These are phyloP conservation scores for Nudaria mundana DNA, from an alignment of 2,888 invertebrate species.

Conservation along the genomic window DNA sequence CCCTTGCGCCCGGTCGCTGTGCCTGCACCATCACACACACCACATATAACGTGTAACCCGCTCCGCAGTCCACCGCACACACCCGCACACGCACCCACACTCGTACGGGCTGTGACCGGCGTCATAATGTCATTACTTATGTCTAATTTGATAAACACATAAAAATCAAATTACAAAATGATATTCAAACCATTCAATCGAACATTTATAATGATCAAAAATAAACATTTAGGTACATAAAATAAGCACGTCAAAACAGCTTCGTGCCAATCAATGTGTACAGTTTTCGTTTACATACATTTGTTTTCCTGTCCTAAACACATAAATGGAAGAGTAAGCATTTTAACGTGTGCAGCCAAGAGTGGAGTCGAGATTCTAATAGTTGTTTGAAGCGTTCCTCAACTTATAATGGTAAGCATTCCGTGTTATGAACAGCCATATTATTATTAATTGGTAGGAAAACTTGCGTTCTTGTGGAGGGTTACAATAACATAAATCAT, in stretches of 20 bases:
- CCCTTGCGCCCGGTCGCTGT: conserved; percentile 80
- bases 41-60: conserved; percentile 30
- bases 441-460: conserved; percentile 51
- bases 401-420: conserved; percentile 74
- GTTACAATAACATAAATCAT: conserved; percentile 53
- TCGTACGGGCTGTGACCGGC: conserved; percentile 24
- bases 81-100: conserved; percentile 19
- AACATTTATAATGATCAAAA: conserved; percentile 68
- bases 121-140: conserved; percentile 3
- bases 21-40: conserved; percentile 56
- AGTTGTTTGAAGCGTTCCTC: conserved; percentile 74
- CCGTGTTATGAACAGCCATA: conserved; percentile 77
- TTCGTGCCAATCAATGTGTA: conserved; percentile 76
- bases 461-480: conserved; percentile 53
- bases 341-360: conserved; percentile 78
- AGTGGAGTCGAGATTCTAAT: conserved; percentile 78
- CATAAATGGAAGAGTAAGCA: conserved; percentile 78
- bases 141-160: conserved; percentile 39
- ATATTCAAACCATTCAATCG: conserved; percentile 70
- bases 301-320: conserved; percentile 69
- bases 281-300: conserved; percentile 65
- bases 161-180: conserved; percentile 53
- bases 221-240: conserved; percentile 73
- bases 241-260: conserved; percentile 80
- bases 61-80: conserved; percentile 18